These are phyloP conservation scores for Tenebrosternarchus preto DNA, from an alignment of 2,113 vertebrate species.

Conservation along the genomic window DNA sequence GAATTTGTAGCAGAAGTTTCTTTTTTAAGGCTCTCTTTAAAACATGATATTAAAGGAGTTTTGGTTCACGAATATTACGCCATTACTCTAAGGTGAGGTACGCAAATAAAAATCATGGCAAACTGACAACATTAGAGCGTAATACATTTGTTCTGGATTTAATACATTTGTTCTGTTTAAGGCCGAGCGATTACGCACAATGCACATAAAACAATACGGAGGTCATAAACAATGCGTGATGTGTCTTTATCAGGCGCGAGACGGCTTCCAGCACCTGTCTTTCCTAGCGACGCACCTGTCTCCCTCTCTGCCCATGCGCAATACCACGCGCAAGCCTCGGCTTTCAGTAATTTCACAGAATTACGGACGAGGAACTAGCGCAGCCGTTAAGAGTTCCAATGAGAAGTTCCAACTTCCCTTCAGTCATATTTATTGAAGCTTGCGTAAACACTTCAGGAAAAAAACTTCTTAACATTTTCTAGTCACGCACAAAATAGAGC, in stretches of 20 bases:
- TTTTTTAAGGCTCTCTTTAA: too few species aligned
- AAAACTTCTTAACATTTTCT: too few species aligned
- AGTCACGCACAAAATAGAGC: too few species aligned
- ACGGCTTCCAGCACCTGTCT: constrained; percentile 85
- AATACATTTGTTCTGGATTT: too few species aligned
- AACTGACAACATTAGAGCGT: too few species aligned
- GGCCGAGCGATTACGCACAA: neutral
- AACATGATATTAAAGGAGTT: too few species aligned
- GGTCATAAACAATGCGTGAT: neutral
- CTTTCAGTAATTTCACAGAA: constrained; percentile 50
- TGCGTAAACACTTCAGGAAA: neutral
- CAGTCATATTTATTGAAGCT: neutral
- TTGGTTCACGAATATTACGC: too few species aligned
- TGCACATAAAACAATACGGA: neutral
- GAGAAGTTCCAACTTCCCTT: constrained; percentile 30
- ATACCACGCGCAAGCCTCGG: constrained; percentile 29
- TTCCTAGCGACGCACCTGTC: constrained; percentile 83
- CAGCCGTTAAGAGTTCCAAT: neutral
- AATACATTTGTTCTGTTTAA: neutral
- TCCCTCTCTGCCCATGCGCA: constrained; percentile 75
- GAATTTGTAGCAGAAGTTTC: too few species aligned
- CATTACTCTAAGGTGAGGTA: too few species aligned
- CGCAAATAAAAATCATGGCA: too few species aligned
- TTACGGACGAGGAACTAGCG: constrained; percentile 35
- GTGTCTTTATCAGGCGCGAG: constrained; percentile 46